Conservation (phyloP, 2,113 vertebrate genomes). For the Lampris incognitus region DNA sequence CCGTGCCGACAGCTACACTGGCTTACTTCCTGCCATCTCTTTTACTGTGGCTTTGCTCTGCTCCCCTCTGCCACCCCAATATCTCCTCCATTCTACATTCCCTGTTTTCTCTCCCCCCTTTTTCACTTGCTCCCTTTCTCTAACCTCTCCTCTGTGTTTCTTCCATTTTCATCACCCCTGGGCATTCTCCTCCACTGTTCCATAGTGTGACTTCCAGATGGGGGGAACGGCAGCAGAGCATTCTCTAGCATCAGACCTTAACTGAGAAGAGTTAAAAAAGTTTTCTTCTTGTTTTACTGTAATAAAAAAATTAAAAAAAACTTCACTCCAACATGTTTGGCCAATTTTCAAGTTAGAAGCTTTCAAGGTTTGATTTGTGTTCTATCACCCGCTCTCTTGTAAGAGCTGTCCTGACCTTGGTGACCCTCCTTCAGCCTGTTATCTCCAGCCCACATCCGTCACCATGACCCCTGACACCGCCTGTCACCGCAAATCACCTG, state of each 20-base stretch:
- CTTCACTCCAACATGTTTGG: neutral
- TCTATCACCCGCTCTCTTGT: slow-evolving; percentile 40
- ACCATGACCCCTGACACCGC: slow-evolving; percentile 59
- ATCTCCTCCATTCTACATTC: neutral
- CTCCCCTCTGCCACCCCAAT: neutral
- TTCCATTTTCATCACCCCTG: neutral
- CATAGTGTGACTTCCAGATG: slow-evolving; percentile 17
- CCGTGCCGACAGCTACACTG: slow-evolving; percentile 16
- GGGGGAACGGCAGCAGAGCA: neutral
- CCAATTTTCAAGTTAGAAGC: slow-evolving; percentile 14
- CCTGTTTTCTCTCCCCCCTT: neutral
- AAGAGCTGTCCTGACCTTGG: slow-evolving; percentile 24
- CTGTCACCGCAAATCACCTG: slow-evolving; percentile 64
- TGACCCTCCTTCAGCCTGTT: slow-evolving; percentile 48
- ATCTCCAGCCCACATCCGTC: slow-evolving; percentile 61
- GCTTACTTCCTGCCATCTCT: slow-evolving; percentile 18
- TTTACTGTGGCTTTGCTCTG: neutral
- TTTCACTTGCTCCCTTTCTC: too few relatives aligned
- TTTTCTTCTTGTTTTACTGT: slow-evolving; percentile 22
- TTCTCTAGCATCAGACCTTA: neutral
- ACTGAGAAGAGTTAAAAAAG: neutral
- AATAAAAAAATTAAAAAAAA: too few relatives aligned
- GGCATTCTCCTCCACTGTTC: slow-evolving; percentile 11
- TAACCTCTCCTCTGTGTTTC: neutral
- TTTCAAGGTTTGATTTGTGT: slow-evolving; percentile 39